phyloP scores from a whole-genome alignment of 2,888 invertebrate species.

The Arctia plantaginis region DNA sequence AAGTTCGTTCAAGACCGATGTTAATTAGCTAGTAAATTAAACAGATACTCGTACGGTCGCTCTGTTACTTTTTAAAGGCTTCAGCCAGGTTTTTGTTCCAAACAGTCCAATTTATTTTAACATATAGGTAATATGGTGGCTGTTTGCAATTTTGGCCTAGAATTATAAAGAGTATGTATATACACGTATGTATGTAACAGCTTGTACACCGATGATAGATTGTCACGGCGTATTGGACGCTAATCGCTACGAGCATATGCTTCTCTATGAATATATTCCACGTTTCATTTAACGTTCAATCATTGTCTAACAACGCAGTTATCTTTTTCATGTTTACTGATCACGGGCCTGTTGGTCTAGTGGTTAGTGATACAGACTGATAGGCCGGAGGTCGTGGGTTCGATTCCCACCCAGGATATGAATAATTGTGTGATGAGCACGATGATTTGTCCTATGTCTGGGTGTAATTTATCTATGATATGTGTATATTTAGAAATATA shows the following conservation, averaged over 20 bases:
- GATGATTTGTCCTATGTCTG: no score
- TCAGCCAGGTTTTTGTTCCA: neutral
- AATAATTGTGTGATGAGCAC: no score
- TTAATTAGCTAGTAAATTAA: neutral
- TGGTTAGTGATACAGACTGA: no score
- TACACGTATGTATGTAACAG: neutral
- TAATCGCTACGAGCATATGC: slow-evolving; percentile 24
- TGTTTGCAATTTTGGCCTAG: neutral
- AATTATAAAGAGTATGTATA: neutral
- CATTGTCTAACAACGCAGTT: neutral
- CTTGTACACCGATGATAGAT: slow-evolving; percentile 2
- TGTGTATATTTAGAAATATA: no score
- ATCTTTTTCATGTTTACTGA: neutral
- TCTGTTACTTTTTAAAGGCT: neutral
- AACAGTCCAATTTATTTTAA: neutral
- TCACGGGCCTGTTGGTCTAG: no score
- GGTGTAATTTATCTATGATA: no score
- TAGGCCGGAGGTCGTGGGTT: no score
- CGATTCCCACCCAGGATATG: no score
- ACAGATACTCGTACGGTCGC: neutral
- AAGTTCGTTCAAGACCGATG: neutral
- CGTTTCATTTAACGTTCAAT: slow-evolving; percentile 39
- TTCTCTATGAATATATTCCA: slow-evolving; percentile 34
- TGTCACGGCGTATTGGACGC: slow-evolving; percentile 29
- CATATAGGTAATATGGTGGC: neutral